A percentile compares a stretch with the other conserved stretches of the same genome.
Evolutionary conservation across 2,888 invertebrate genomes (phyloP).

Genomic region (Amphipyra tragopoginis): DNA sequence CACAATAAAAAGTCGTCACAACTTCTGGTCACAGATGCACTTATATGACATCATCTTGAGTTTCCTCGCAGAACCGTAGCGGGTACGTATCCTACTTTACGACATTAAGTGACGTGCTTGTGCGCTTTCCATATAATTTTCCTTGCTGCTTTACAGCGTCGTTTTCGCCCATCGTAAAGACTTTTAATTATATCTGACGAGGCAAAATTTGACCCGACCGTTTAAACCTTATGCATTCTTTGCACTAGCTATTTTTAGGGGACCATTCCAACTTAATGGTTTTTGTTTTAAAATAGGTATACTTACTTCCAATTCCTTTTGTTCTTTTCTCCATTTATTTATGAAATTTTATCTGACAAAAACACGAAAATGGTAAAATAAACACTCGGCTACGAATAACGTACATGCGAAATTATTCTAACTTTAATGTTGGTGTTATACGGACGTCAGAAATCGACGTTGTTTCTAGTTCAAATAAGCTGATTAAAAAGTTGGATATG

Average conservation of each 20-base stretch:
- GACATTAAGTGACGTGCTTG: slow-evolving; percentile 73
- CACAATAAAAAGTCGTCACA: slow-evolving; percentile 26
- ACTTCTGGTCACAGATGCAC: slow-evolving; percentile 22
- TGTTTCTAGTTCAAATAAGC: slow-evolving; percentile 63
- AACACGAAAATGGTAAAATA: not conserved
- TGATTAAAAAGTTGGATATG: slow-evolving; percentile 69
- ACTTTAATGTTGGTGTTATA: slow-evolving; percentile 37
- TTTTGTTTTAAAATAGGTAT: slow-evolving; percentile 71
- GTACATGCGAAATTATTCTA: slow-evolving; percentile 19
- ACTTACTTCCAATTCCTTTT: slow-evolving; percentile 53
- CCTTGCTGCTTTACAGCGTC: slow-evolving; percentile 82
- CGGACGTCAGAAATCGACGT: slow-evolving; percentile 51
- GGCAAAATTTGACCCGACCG: slow-evolving; percentile 75
- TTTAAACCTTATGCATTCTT: slow-evolving; percentile 76
- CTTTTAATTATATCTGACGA: slow-evolving; percentile 84
- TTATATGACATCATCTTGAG: slow-evolving; percentile 9
- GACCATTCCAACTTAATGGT: slow-evolving; percentile 66
- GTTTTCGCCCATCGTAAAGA: slow-evolving; percentile 83
- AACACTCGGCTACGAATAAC: not conserved
- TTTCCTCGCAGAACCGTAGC: slow-evolving; percentile 28
- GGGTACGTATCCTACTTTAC: slow-evolving; percentile 71
- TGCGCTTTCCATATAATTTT: slow-evolving; percentile 77
- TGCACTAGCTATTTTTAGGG: slow-evolving; percentile 68
- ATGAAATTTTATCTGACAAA: slow-evolving; percentile 2
- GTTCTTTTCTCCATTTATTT: slow-evolving; percentile 31